Evolutionary conservation across 2,797 vertebrate species (phyloP), one percentile per base, ranked within the genome.

Genomic region (Sebastes iracundus): DNA sequence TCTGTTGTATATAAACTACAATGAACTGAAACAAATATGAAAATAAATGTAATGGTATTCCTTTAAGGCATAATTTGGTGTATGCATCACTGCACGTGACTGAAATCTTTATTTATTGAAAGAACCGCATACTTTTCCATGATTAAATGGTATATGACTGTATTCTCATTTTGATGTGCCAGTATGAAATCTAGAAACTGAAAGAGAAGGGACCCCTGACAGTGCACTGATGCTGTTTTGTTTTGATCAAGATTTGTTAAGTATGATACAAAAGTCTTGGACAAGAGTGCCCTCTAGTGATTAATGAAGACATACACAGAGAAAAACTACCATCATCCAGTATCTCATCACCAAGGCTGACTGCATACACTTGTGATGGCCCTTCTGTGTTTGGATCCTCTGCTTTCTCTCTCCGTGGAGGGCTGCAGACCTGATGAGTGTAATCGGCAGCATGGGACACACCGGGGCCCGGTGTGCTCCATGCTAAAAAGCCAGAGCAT

Each of bases 211-310:
- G 18, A 46, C 23, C 5, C 16, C 20, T 67, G 12, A 59, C 20
- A 60, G 23, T 32, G 8, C n/a, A 74, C 38, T 61, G 25, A 32
- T 76, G 25, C 14, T 16, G 25, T 67, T 82, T 38, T 52, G 53
- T 65, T 60, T n/a, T 28, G 27, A 60, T 18, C 8, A 67, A 70
- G 42, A 65, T 3, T 38, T 69, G 18, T 46, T 60, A 68, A 27
- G 16, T 2, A 0, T 65, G 11, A 68, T 11, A 61, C 3, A 30
- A 38, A 71, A 55, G 2, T 38, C 27, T 80, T 72, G 63, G 13
- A 72, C 77, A 81, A 87, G 76, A 81, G 82, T 74, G 83, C 88
- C 93, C 90, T 78, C 94, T 93, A 87, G 82, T 90, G 94, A 61
- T 27, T 2, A 65, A 63, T 65, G 23, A 30, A 55, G 53, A 63